A percentile compares a stretch with the other conserved stretches of the same genome.
Evolutionary conservation across 2,113 vertebrate genomes (phyloP).

Genomic region (Odontophorus gujanensis): DNA sequence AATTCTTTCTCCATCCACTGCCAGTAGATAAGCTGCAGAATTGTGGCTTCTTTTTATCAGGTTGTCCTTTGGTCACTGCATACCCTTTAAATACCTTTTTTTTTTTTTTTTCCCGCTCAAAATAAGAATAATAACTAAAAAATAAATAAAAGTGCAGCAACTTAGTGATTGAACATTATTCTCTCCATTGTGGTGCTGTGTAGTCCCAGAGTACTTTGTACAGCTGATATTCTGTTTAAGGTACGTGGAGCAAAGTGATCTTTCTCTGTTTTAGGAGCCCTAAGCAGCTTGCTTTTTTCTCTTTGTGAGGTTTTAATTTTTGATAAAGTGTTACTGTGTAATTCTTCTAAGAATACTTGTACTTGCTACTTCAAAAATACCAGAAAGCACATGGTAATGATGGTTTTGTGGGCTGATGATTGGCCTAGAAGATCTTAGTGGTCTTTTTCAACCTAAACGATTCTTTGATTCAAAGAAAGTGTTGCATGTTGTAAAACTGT

Average conservation of each 20-base stretch:
- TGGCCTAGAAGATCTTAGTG: too few species aligned
- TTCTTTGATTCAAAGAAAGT: background rate
- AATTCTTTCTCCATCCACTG: background rate
- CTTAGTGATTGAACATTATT: background rate
- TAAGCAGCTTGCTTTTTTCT: background rate
- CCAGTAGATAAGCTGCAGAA: background rate
- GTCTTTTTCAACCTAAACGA: too few species aligned
- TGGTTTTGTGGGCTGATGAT: too few species aligned
- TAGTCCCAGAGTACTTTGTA: background rate
- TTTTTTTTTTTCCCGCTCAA: background rate
- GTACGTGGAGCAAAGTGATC: background rate
- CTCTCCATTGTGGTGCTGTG: background rate
- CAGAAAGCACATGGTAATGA: too few species aligned
- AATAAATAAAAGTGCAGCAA: background rate
- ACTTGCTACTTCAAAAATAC: background rate
- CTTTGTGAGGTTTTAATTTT: background rate
- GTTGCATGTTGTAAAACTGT: background rate
- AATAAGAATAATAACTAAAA: background rate
- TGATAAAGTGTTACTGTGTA: background rate
- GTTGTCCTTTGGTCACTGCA: background rate
- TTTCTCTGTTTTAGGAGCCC: background rate
- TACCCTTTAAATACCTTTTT: background rate
- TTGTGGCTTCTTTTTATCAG: background rate
- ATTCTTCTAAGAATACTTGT: background rate
- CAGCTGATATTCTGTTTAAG: background rate